Evolutionary conservation across 2,888 invertebrate species (phyloP).

Genomic region (Hydrotaea cyrtoneurina): DNA sequence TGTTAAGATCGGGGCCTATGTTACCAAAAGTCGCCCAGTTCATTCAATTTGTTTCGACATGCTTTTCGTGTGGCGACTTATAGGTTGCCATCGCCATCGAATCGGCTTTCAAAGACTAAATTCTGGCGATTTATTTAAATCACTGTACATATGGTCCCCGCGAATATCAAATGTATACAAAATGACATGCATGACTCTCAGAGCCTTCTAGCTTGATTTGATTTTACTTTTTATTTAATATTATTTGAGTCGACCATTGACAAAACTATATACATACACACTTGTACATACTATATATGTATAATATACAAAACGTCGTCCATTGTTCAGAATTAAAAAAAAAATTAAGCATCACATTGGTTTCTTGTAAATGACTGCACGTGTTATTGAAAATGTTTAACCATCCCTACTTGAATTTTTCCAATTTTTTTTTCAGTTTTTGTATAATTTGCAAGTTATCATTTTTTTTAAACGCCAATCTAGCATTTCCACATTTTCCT

Average conservation of each 20-base stretch:
- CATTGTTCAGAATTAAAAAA: background rate
- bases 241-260: background rate
- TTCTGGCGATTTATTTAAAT: too few species aligned
- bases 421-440: conserved; percentile 27
- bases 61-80: too few species aligned
- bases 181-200: too few species aligned
- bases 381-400: conserved; percentile 51
- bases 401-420: conserved; percentile 11
- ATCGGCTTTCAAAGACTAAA: too few species aligned
- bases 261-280: background rate
- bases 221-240: background rate
- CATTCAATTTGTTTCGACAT: too few species aligned
- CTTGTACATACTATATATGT: background rate
- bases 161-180: too few species aligned
- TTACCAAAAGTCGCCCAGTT: too few species aligned
- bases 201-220: background rate
- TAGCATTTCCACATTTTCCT: conserved; percentile 40
- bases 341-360: conserved; percentile 47
- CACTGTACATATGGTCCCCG: too few species aligned
- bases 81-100: too few species aligned
- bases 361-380: conserved; percentile 63
- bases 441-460: conserved; percentile 63
- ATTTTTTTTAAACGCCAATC: background rate
- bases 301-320: background rate
- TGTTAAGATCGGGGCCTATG: too few species aligned